A percentile compares a stretch with the other conserved stretches of the same genome.
Conservation (phyloP, 2,888 invertebrate genomes). For the Drosophila picticornis region DNA sequence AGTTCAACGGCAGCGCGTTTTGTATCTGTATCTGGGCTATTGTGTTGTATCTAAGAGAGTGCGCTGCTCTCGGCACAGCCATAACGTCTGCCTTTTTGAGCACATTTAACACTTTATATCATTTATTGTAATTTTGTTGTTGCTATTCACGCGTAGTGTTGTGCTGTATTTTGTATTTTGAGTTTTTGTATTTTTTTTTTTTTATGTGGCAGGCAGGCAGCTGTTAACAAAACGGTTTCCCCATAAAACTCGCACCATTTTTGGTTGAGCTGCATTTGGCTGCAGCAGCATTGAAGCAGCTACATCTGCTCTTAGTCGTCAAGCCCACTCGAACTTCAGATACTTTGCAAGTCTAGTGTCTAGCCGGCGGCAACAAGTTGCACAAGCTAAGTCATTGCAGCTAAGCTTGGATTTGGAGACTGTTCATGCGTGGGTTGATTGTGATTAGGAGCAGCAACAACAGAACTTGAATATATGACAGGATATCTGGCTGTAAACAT, state of each 20-base stretch:
- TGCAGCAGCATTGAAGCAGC: conserved; percentile 28
- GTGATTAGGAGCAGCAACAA: conserved; percentile 47
- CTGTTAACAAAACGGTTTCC: conserved; percentile 81
- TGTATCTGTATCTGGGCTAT: conserved; percentile 12
- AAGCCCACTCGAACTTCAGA: conserved; percentile 72
- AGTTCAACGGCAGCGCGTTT: conserved; percentile 41
- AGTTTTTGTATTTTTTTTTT: not conserved
- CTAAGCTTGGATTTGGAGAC: conserved; percentile 22
- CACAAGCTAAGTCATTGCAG: conserved; percentile 37
- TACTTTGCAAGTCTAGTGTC: conserved; percentile 38
- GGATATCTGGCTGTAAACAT: not conserved
- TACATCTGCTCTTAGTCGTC: conserved; percentile 44
- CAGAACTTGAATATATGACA: not conserved
- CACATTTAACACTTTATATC: conserved; percentile 81
- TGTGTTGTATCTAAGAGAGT: conserved; percentile 16
- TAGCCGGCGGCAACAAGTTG: conserved; percentile 70
- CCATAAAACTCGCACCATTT: conserved; percentile 77
- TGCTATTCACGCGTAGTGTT: conserved; percentile 48
- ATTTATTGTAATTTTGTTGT: conserved; percentile 73
- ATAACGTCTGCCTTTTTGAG: conserved; percentile 29
- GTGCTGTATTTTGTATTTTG: conserved; percentile 6
- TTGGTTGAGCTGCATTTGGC: conserved; percentile 32
- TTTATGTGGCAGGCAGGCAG: conserved; percentile 54
- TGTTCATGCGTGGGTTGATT: conserved; percentile 54
- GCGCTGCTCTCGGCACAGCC: conserved; percentile 40